Evolutionary conservation across 2,888 invertebrate genomes (phyloP), one percentile per base, ranked within the genome.

Genomic region (Ashinkailepas kermadecensis): DNA sequence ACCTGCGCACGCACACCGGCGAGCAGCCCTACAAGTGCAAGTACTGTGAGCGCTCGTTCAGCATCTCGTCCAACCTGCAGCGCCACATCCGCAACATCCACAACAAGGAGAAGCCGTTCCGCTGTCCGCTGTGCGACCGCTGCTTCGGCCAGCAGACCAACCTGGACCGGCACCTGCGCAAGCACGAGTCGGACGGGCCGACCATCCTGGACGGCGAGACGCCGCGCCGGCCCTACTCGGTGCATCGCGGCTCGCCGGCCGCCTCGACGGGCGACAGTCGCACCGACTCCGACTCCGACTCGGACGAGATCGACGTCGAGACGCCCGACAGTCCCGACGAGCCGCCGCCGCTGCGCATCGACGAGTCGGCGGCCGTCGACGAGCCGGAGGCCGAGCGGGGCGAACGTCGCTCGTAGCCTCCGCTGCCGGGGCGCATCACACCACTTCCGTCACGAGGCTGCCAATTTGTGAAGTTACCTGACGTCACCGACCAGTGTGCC

Each of bases 81-180:
- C 92, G 99, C 82, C 99, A 99, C 89, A 97, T 99, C 81, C 91
- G 99, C 84, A 99, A 99, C 88, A 99, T 99, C 85, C 99, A 99
- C 89, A 99, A 99, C 88, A 99, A 99, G 88, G 96, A 96, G 88
- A 94, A 97, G 86, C 98, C 98, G 56, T 98, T 99, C 90, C 95
- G 97, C 88, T 99, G 99, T 89, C 95, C 95, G 84, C 91, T 97
- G 84, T 99, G 99, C 88, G 98, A 98, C 87, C 92, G 98, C 83
- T 97, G 97, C 87, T 99, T 99, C 88, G 99, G 99, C 2, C 99
- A 99, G 87, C 99, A 99, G 89, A 99, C 99, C 70, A 99, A 99
- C 88, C 91, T 99, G 82, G 99, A 99, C 88, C 91, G 99, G 85
- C 99, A 99, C 87, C 89, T 99, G 86, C 97, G 98, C 90, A 99